These are phyloP conservation scores for Pterois miles DNA, from an alignment of 2,797 vertebrate genomes.

Conservation along the genomic window DNA sequence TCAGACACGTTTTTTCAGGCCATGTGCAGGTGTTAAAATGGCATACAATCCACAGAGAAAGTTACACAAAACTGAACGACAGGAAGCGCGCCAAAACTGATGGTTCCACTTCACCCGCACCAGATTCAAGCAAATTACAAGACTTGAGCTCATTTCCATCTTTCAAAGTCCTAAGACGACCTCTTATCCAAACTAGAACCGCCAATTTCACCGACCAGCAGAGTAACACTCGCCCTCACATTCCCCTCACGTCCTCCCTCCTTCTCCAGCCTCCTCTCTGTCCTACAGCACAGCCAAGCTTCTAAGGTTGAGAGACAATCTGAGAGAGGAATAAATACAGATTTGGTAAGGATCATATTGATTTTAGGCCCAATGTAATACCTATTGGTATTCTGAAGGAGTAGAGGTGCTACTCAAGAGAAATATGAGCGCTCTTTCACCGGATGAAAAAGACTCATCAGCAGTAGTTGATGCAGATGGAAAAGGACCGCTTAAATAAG, in stretches of 20 bases:
- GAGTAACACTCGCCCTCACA: conserved; percentile 48
- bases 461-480: conserved; percentile 34
- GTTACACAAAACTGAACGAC: conserved; percentile 18
- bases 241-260: conserved; percentile 64
- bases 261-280: conserved; percentile 52
- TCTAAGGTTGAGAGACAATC: conserved; percentile 58
- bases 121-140: background rate
- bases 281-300: conserved; percentile 53
- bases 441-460: conserved; percentile 37
- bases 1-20: conserved; percentile 46
- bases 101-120: background rate
- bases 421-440: conserved; percentile 36
- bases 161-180: conserved; percentile 19
- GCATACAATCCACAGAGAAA: conserved; percentile 27
- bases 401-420: conserved; percentile 31
- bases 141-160: background rate
- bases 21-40: conserved; percentile 55
- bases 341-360: conserved; percentile 61
- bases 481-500: conserved; percentile 14
- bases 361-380: conserved; percentile 54
- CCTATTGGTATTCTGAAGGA: conserved; percentile 65
- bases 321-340: conserved; percentile 61
- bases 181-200: conserved; percentile 26
- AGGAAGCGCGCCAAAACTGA: background rate
- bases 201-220: conserved; percentile 25